Conservation (phyloP, 2,797 vertebrate species). For the Platyrinchus mystaceus region DNA sequence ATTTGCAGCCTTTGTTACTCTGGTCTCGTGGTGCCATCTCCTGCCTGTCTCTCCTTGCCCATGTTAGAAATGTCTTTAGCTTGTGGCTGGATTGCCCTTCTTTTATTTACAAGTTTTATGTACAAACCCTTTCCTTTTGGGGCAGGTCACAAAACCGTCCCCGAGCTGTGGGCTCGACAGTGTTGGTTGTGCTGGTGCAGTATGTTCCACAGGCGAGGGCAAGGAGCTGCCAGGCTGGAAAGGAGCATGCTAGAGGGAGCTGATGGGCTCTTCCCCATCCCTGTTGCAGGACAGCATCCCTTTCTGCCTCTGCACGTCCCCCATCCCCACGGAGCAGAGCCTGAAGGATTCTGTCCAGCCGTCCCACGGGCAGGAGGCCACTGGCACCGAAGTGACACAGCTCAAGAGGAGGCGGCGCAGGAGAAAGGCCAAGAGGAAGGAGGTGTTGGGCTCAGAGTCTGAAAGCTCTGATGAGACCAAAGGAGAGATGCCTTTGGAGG, state of each 20-base stretch:
- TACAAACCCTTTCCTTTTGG: neutral
- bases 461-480: constrained; percentile 70
- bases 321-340: constrained; percentile 74
- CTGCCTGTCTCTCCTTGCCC: constrained; percentile 21
- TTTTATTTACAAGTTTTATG: neutral
- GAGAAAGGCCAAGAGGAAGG: constrained; percentile 78
- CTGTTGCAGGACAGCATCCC: constrained; percentile 74
- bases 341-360: neutral
- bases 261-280: neutral
- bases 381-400: neutral
- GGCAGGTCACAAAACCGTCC: neutral
- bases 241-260: neutral
- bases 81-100: neutral
- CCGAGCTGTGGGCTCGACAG: rapidly evolving
- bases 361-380: neutral
- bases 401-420: constrained; percentile 78
- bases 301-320: constrained; percentile 83
- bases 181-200: neutral
- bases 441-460: constrained; percentile 51
- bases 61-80: neutral
- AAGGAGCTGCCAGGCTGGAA: neutral
- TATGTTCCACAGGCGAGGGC: rapidly evolving
- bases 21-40: constrained; percentile 42
- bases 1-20: neutral
- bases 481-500: constrained; percentile 45